A percentile compares a stretch with the other conserved stretches of the same genome.
Conservation (phyloP, 1,140 invertebrate genomes). For the Xylocopa sonorina region DNA sequence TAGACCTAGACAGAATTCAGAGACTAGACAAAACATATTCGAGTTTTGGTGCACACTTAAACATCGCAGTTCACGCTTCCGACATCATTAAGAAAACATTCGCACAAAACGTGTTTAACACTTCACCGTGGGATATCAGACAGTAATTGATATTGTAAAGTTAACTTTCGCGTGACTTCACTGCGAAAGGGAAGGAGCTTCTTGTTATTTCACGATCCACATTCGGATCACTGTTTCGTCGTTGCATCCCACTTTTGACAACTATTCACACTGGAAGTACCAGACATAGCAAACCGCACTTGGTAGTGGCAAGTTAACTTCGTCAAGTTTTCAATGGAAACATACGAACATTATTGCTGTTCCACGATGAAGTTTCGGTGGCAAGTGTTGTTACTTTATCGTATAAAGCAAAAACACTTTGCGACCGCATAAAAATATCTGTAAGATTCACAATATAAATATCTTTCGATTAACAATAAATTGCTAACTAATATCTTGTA, state of each 20-base stretch:
- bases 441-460: too few species aligned
- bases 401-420: too few species aligned
- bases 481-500: too few species aligned
- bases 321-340: too few species aligned
- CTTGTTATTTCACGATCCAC: background rate
- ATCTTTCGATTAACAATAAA: too few species aligned
- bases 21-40: too few species aligned
- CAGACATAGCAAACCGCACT: background rate
- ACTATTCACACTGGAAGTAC: background rate
- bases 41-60: background rate
- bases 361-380: too few species aligned
- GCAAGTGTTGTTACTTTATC: too few species aligned
- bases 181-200: background rate
- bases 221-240: background rate
- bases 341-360: too few species aligned
- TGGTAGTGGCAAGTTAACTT: background rate
- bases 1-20: too few species aligned
- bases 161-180: background rate
- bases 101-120: background rate
- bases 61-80: background rate
- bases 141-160: conserved; percentile 12
- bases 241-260: background rate
- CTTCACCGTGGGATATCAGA: background rate
- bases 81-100: conserved; percentile 8
- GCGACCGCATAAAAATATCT: too few species aligned